Base-by-base conservation (phyloP, 1,140 invertebrate genomes). In the Matsumurasca onukii region DNA sequence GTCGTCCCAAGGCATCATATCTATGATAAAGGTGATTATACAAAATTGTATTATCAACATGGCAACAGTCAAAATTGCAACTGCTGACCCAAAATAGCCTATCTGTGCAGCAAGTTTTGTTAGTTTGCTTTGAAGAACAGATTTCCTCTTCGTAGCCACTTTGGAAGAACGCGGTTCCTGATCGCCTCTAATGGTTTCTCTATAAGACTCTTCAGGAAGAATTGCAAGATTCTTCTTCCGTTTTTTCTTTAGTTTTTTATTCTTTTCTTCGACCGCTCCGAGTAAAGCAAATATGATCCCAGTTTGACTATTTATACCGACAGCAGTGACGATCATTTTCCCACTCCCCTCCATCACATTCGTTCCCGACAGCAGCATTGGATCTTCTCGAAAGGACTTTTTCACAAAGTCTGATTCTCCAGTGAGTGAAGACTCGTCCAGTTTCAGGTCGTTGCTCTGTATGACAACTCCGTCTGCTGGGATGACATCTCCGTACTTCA, bases 261-360 rank as follows among this genome's bases (percentile, higher is more conserved):
- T 91, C 76, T 95, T 92, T 77, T 97, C 91, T 77, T 95, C 93
- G 17, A 93, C 91, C 51, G 95, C 94, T 55, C 98, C 98, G 69
- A 99, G 86, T 1, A 99, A 85, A 13, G 97, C 98, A 82, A 99
- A 99, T 77, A 99, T 99, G 78, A 99, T 99, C 80, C 98, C 98
- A 65, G 98, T 97, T 79, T 99, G 98, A 1, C 97, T 99, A 81
- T 99, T 99, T 55, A 99, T 91, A 76, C 98, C 98, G 34, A 99
- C 98, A 48, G 98, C 98, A 34, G 95, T 92, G 51, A 99, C 97
- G 75, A 99, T 81, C 93, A 99, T 99, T 84, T 98, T 98, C 31
- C 97, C 98, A 75, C 97, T 99, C 59, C 98, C 98, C 82, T 99
- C 98, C 98, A 99, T 99, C 55, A 99, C 97, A 83, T 99, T 97